phyloP scores from a whole-genome alignment of 2,888 invertebrate genomes.

The Malthinus flaveolus region DNA sequence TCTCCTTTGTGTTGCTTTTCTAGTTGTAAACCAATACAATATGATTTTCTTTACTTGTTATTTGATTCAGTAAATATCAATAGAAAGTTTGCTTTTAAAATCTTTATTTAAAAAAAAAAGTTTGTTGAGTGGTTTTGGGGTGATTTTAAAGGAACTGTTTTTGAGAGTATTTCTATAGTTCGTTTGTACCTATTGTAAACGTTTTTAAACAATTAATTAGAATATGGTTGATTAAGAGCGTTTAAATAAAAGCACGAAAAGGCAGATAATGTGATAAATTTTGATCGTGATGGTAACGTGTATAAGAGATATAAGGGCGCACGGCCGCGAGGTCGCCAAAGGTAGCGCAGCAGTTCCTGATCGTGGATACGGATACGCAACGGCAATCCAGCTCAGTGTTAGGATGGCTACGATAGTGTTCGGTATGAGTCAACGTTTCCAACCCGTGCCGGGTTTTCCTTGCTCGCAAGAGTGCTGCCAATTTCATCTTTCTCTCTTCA shows the following conservation, averaged over 20 bases:
- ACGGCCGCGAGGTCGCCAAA: conserved; percentile 37
- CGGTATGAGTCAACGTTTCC: conserved; percentile 19
- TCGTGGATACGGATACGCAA: conserved; percentile 37
- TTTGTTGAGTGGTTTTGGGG: too few species aligned
- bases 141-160: too few species aligned
- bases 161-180: too few species aligned
- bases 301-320: conserved; percentile 17
- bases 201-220: background rate
- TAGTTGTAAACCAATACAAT: too few species aligned
- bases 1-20: too few species aligned
- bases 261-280: conserved; percentile 18
- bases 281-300: conserved; percentile 15
- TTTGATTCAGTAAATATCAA: too few species aligned
- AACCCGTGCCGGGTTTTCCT: conserved; percentile 20
- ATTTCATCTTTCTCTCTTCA: conserved; percentile 8
- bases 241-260: conserved; percentile 14
- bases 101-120: too few species aligned
- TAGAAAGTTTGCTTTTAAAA: too few species aligned
- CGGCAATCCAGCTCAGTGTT: conserved; percentile 36
- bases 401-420: conserved; percentile 39
- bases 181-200: too few species aligned
- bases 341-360: conserved; percentile 37
- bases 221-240: background rate
- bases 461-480: conserved; percentile 16
- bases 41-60: too few species aligned